phyloP scores from a whole-genome alignment of 2,888 invertebrate genomes.

The Chouioia cunea region DNA sequence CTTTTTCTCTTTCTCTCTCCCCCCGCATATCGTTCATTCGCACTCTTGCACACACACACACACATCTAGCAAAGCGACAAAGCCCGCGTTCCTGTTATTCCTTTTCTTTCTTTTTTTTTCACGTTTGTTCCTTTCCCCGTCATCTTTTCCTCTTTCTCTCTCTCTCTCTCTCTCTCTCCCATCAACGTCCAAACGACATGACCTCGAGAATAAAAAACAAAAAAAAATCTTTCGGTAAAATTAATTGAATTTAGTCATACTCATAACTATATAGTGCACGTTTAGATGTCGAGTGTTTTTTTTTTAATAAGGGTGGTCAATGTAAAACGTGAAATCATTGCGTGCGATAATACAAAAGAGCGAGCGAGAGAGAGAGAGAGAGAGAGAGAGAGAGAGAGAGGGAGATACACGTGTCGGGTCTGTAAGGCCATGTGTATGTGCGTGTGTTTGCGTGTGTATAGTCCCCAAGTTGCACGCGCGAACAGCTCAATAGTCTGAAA shows the following conservation, averaged over 20 bases:
- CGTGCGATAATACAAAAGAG: neutral
- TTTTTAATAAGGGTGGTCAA: too few relatives aligned
- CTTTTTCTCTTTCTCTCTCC: too few relatives aligned
- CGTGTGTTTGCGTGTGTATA: conserved; percentile 3
- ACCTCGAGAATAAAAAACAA: too few relatives aligned
- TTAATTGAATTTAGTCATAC: too few relatives aligned
- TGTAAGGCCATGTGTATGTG: conserved; percentile 5
- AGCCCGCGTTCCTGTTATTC: conserved; percentile 1
- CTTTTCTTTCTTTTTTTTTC: neutral
- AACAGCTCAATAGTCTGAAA: conserved; percentile 66
- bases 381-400: neutral
- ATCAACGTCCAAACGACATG: too few relatives aligned
- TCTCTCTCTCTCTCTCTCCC: conserved; percentile 9
- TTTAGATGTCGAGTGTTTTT: too few relatives aligned
- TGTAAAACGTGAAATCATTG: neutral
- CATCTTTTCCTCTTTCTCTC: neutral
- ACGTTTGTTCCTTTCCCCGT: neutral
- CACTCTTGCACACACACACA: neutral
- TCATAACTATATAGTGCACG: too few relatives aligned
- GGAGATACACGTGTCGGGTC: neutral
- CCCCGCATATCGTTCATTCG: conserved; percentile 4
- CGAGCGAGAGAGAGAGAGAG: conserved; percentile 1
- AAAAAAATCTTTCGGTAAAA: too few relatives aligned
- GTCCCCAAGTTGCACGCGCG: conserved; percentile 56
- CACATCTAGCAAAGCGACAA: neutral